Conservation (phyloP, 1,140 invertebrate species). For the Procambarus clarkii region DNA sequence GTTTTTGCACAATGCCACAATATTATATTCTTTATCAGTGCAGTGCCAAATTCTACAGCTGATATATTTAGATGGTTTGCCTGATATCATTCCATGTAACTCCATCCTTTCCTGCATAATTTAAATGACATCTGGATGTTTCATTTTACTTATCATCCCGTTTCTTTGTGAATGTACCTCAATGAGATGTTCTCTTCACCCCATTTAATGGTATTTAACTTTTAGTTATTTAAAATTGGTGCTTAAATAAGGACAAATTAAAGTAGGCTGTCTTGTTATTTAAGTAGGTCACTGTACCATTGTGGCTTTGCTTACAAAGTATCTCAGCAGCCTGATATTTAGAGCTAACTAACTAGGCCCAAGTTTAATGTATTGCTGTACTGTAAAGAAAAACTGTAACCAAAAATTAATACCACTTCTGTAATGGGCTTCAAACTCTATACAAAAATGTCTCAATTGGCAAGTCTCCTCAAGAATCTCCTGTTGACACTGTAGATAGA, state of each 20-base stretch:
- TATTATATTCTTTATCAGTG: constrained; percentile 30
- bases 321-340: background rate
- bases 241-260: background rate
- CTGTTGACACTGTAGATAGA: constrained; percentile 44
- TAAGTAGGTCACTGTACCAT: background rate
- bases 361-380: background rate
- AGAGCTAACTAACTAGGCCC: background rate
- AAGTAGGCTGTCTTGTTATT: constrained; percentile 1
- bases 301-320: background rate
- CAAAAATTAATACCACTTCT: no score
- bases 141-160: constrained; percentile 4
- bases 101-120: constrained; percentile 8
- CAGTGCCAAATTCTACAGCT: constrained; percentile 60
- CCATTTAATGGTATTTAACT: background rate
- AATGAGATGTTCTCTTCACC: background rate
- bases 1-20: constrained; percentile 46
- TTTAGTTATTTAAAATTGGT: background rate
- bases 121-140: background rate
- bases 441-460: background rate
- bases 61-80: constrained; percentile 59
- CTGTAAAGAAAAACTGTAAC: no score
- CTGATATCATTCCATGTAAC: constrained; percentile 63
- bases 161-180: constrained; percentile 18
- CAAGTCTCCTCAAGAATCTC: constrained; percentile 10
- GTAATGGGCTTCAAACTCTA: no score